Conservation (phyloP, 2,888 invertebrate species). For the Helleia helle region DNA sequence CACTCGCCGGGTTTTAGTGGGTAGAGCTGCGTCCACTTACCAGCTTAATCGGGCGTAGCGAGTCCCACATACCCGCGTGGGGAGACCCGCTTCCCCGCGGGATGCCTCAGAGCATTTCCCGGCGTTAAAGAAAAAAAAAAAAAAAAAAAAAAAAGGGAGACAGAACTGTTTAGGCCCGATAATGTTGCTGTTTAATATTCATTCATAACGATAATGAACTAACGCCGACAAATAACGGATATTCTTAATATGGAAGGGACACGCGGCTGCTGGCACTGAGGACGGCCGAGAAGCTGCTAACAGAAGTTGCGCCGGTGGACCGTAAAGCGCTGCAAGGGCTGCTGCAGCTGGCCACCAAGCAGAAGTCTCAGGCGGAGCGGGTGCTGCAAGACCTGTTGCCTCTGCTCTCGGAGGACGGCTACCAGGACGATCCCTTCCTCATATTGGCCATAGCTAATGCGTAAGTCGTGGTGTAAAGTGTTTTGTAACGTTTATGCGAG, state of each 20-base stretch:
- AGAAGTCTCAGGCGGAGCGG: conserved; percentile 87
- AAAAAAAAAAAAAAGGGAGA: too few species aligned
- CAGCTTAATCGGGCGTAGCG: too few species aligned
- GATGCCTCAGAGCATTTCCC: too few species aligned
- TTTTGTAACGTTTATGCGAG: too few species aligned
- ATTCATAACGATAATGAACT: neutral
- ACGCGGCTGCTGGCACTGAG: conserved; percentile 87
- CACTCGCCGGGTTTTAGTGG: too few species aligned
- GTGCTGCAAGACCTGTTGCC: conserved; percentile 83
- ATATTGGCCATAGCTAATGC: conserved; percentile 89
- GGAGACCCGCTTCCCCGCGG: too few species aligned
- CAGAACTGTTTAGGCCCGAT: too few species aligned
- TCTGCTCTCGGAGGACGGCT: conserved; percentile 80
- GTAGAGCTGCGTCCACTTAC: too few species aligned
- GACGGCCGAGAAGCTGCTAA: conserved; percentile 80
- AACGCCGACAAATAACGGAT: too few species aligned
- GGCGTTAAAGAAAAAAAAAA: too few species aligned
- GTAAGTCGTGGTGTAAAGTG: conserved; percentile 35
- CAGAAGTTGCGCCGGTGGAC: conserved; percentile 81
- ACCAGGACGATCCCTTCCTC: conserved; percentile 87
- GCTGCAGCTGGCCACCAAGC: conserved; percentile 86
- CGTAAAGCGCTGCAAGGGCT: conserved; percentile 86
- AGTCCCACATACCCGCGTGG: too few species aligned
- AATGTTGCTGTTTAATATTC: too few species aligned
- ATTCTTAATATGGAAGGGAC: conserved; percentile 75